Conservation (phyloP, 2,113 vertebrate species). For the Leptobrachium leishanense region DNA sequence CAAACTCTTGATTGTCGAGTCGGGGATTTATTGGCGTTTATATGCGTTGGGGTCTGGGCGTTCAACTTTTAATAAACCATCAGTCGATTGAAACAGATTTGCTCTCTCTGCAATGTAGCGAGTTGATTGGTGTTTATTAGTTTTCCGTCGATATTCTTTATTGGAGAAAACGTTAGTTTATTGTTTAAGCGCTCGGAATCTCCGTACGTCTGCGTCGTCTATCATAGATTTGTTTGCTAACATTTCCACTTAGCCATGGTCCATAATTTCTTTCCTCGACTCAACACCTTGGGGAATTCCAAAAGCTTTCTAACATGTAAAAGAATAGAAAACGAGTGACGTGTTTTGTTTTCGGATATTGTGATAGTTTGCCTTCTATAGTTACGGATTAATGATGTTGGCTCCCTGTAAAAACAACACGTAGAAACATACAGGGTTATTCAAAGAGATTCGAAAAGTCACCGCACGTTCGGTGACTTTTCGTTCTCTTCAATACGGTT, state of each 20-base stretch:
- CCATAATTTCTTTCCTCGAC: not conserved
- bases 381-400: not conserved
- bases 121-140: conserved; percentile 6
- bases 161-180: not conserved
- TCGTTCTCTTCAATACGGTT: no score
- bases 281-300: not conserved
- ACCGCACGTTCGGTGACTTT: no score
- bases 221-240: not conserved
- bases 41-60: not conserved
- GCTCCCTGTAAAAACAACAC: not conserved
- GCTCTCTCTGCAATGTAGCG: not conserved
- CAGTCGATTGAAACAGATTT: not conserved
- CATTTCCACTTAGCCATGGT: not conserved
- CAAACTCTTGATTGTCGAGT: not conserved
- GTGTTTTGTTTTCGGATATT: conserved; percentile 19
- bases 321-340: not conserved
- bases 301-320: not conserved
- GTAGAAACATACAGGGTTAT: no score
- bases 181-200: not conserved
- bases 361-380: not conserved
- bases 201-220: not conserved
- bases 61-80: not conserved
- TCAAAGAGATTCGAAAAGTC: no score
- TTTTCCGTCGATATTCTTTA: not conserved
- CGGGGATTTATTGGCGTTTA: not conserved